phyloP scores from a whole-genome alignment of 2,113 vertebrate species.

The Isurus oxyrinchus region DNA sequence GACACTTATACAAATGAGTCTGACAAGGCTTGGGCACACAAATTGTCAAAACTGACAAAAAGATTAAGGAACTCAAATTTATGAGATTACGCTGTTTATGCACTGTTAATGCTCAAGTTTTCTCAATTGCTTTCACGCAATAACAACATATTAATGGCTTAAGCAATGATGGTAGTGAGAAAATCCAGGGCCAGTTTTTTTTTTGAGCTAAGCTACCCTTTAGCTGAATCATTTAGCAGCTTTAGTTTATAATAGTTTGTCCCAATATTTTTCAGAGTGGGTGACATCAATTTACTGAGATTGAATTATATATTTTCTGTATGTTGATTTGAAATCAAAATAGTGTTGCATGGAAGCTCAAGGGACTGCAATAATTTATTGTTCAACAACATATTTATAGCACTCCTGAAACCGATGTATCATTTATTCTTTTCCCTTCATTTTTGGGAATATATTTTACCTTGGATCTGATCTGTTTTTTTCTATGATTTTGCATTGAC shows the following conservation, averaged over 20 bases:
- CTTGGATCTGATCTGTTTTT: neutral
- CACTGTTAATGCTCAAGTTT: neutral
- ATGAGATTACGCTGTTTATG: neutral
- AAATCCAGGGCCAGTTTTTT: neutral
- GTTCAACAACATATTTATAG: neutral
- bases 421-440: neutral
- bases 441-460: neutral
- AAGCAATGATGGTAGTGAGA: neutral
- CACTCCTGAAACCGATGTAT: neutral
- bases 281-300: neutral
- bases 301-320: neutral
- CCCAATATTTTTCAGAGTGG: neutral
- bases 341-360: neutral
- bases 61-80: neutral
- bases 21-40: neutral
- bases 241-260: neutral
- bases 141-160: neutral
- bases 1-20: neutral
- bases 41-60: neutral
- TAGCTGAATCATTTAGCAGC: neutral
- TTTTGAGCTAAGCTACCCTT: neutral
- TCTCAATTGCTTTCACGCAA: neutral
- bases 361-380: neutral
- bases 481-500: neutral
- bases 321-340: slow-evolving; percentile 16